Base-by-base conservation (phyloP, 64 coral and sea anemone species). In the Montipora capricornis region DNA sequence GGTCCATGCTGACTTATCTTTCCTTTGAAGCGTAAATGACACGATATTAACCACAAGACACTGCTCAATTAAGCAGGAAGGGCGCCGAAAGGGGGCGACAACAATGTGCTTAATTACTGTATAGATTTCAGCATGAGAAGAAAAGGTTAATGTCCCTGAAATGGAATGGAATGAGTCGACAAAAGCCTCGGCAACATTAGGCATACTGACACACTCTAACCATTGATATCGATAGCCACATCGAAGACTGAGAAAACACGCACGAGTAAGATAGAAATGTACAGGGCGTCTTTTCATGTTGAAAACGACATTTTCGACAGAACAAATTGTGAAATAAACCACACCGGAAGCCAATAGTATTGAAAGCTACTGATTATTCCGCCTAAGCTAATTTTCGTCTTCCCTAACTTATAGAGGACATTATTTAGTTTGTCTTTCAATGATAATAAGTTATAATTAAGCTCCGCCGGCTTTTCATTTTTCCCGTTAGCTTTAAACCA, bases 21-120 rank as follows among this genome's bases (percentile, higher is more conserved):
- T 50, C 1, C 1, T 16, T 52, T 49, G 4, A 4, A 26, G 11
- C 74, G 59, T 17, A 84, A 24, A 68, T 67, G 4, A n/a, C 14
- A 3, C 37, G 53, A 62, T 62, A 62, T 16, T 20, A 5, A 57
- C 6, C 53, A 57, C 6, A 13, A 46, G 16, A 46, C 44, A 12
- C 13, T 73, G 82, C 8, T 37, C 44, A 78, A 78, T 78, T 78
- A 19, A 71, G 47, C 10, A 14, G 10, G 8, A 45, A 49, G 47
- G 45, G 5, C 5, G 46, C 14, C 1, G 2, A 70, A 50, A 86
- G 16, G 44, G 22, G 80, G 55, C 8, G 5, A 22, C 20, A 17
- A 64, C 12, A 45, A 69, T 85, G 26, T 48, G 6, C 61, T 47
- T 85, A 69, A 71, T 86, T 71, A 44, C 60, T 71, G 62, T 86